Percentiles rank a stretch among this genome's conserved stretches.
These are phyloP conservation scores for Balaenoptera acutorostrata DNA, from an alignment of 2,113 vertebrate genomes.

Conservation along the genomic window DNA sequence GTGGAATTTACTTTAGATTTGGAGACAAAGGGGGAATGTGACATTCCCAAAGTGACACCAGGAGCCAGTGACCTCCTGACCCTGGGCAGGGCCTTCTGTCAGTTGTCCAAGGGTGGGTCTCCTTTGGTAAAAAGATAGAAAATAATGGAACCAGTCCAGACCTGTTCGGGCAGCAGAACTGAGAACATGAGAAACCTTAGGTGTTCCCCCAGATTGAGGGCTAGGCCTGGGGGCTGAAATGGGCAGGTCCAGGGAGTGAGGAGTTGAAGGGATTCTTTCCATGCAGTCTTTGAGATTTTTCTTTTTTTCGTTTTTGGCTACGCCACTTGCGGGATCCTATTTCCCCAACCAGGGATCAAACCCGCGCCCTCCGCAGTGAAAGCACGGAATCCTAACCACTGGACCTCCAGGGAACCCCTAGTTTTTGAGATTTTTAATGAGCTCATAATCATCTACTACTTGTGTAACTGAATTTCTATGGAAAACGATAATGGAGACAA, in stretches of 20 bases:
- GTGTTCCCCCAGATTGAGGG: rapidly evolving
- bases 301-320: too few relatives aligned
- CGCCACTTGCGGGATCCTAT: too few relatives aligned
- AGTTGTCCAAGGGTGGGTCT: not conserved
- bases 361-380: too few relatives aligned
- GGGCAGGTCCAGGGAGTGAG: not conserved
- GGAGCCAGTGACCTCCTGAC: not conserved
- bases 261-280: not conserved
- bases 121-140: not conserved
- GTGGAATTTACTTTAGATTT: not conserved
- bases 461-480: not conserved
- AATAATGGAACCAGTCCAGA: not conserved
- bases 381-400: too few relatives aligned
- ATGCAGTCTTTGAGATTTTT: not conserved
- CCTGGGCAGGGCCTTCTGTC: not conserved
- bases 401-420: not conserved
- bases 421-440: not conserved
- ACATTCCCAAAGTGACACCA: not conserved
- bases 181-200: not conserved
- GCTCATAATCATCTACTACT: not conserved
- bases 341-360: too few relatives aligned
- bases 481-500: not conserved
- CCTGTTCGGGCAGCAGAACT: not conserved
- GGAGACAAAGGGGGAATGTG: not conserved
- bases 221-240: not conserved